Conservation (phyloP, 2,888 invertebrate genomes). For the Monoplex corrugatus region DNA sequence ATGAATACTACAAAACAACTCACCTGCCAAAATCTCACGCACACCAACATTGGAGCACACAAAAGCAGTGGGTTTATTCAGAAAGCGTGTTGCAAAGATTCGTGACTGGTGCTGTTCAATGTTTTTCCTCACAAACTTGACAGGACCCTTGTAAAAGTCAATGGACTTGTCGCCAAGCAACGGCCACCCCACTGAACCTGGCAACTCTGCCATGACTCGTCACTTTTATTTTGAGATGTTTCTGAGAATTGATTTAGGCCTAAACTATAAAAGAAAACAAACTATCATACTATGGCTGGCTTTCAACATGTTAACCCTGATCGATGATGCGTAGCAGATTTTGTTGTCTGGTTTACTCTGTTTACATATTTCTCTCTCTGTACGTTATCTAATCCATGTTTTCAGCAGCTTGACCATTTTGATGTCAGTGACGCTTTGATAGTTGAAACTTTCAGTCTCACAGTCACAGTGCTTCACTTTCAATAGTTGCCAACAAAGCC, state of each 20-base stretch:
- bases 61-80: conserved; percentile 76
- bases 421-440: no score
- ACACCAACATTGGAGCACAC: conserved; percentile 71
- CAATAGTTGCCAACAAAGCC: no score
- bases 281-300: not conserved
- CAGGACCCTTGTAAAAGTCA: conserved; percentile 75
- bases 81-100: conserved; percentile 71
- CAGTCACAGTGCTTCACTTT: no score
- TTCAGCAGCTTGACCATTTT: no score
- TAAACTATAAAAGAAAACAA: not conserved
- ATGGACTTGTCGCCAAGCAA: conserved; percentile 75
- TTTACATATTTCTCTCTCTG: not conserved
- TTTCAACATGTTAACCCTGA: no score
- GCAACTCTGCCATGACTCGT: conserved; percentile 64
- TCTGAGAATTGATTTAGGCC: not conserved
- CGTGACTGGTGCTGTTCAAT: conserved; percentile 64
- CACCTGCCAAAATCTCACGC: conserved; percentile 70
- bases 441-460: no score
- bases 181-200: conserved; percentile 74
- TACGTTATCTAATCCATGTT: not conserved
- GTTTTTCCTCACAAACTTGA: conserved; percentile 68
- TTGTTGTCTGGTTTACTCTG: not conserved
- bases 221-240: no score
- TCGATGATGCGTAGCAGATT: no score
- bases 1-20: not conserved